Evolutionary conservation across 2,797 vertebrate species (phyloP), one percentile per base, ranked within the genome.

Genomic region (Halcyon smyrnensis): DNA sequence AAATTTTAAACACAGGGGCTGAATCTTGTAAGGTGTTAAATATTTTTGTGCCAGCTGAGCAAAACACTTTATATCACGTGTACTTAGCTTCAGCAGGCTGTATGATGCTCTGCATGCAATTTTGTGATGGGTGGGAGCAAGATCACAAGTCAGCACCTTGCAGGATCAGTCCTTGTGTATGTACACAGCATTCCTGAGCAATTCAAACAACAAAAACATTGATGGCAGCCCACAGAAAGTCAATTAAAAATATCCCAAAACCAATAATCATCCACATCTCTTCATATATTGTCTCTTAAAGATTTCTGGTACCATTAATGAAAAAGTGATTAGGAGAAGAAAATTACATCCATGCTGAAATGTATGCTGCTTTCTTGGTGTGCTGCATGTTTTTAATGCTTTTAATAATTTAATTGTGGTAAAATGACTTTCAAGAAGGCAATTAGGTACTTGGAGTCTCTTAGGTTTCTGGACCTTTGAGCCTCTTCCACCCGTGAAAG

Each of bases 41-140:
- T 3, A 19, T 36, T 84, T 76, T 87, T 32, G 28, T 70, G 24
- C 43, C 15, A 46, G 9, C 21, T 73, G 43, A 95, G 32, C 20
- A 74, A 63, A 73, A 32, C 9, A 14, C 23, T 63, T 69, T 2
- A 1, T 27, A 65, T n/a, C 4, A 2, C 5, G 1, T 11, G 8
- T 32, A 51, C 46, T 69, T 41, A 27, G 4, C 24, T 65, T 71
- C n/a, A 45, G 24, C n/a, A 70, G 75, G 11, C 8, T 71, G n/a
- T 37, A 4, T 32, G 25, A 78, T 54, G 25, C 43, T 37, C 68
- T 53, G 8, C 24, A 63, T 70, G 62, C 15, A 25, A 15, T 65
- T 80, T 27, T 56, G 21, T 46, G 54, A 8, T 25, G 27, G 25
- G 3, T 20, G 51, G 41, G 50, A 60, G 37, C 28, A 48, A 53